Base-by-base conservation (phyloP, 2,888 invertebrate species). In the Zootermopsis nevadensis region DNA sequence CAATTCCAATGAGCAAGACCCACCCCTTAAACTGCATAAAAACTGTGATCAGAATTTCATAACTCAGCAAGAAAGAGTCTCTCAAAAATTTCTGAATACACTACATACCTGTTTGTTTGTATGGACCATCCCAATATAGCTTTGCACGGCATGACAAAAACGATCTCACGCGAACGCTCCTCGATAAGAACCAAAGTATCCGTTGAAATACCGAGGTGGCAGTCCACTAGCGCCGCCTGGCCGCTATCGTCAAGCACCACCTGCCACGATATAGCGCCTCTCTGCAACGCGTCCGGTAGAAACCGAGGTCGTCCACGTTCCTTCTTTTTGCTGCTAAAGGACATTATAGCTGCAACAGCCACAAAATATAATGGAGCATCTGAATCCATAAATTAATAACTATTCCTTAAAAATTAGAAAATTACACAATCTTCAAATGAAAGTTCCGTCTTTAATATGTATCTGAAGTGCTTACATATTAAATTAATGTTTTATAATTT, bases 141-240 rank as follows among this genome's bases (percentile, higher is more conserved):
- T 86, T 93, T 93, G 86, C 96, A 96, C 0, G 98, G 97, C 30
- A 96, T 93, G 19, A 96, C 96, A 86, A 98, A 95, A 48, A 98
- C 94, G 69, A 96, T 94, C 88, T 97, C 96, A 76, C 95, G 92
- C 0, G 95, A 93, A 84, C 91, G 92, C 87, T 96, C 95, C 88
- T 98, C 98, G 76, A 98, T 93, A 24, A 98, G 90, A 35, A 98
- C 97, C 80, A 98, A 91, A 0, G 95, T 95, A 88, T 98, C 98
- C 0, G 95, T 93, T 6, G 97, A 97, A 83, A 98, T 93, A 0
- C 96, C 98, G 87, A 98, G 92, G 86, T 95, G 94, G 88, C 96
- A 95, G 86, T 96, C 96, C 31, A 96, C 91, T 77, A 92, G 90
- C 85, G 89, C 89, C 22, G 88, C 93, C 89, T 93, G 94, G 88